phyloP scores from a whole-genome alignment of 2,888 invertebrate genomes.

The Eristalis intricaria region DNA sequence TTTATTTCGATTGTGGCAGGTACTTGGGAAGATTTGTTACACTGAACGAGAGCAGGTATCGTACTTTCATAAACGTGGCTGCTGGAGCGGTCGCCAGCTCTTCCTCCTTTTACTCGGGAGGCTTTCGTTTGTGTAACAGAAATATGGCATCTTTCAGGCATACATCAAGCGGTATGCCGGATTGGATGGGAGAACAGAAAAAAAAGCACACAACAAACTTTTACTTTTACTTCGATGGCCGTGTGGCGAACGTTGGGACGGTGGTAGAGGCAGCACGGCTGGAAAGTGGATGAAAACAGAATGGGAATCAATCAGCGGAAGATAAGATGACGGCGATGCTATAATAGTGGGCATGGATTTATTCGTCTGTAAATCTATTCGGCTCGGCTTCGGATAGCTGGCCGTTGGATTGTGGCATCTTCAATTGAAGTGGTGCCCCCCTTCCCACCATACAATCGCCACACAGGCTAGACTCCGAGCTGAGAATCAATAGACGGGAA shows the following conservation, averaged over 20 bases:
- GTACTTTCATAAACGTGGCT: slow-evolving; percentile 63
- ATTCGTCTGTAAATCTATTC: slow-evolving; percentile 61
- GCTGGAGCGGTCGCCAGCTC: slow-evolving; percentile 47
- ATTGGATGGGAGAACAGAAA: background rate
- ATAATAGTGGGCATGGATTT: slow-evolving; percentile 55
- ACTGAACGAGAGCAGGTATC: slow-evolving; percentile 35
- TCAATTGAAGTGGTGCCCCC: slow-evolving; percentile 33
- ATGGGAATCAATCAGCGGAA: slow-evolving; percentile 66
- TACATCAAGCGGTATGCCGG: slow-evolving; percentile 43
- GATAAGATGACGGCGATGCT: slow-evolving; percentile 62
- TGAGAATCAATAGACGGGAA: background rate
- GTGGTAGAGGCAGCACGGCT: slow-evolving; percentile 5
- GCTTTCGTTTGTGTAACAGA: slow-evolving; percentile 39
- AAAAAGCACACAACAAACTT: slow-evolving; percentile 39
- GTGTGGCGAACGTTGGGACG: background rate
- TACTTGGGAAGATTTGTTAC: slow-evolving; percentile 42
- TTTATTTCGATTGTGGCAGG: slow-evolving; percentile 57
- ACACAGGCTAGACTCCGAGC: background rate
- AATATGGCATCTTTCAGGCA: slow-evolving; percentile 64
- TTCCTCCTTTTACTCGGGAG: slow-evolving; percentile 51
- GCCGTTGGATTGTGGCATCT: slow-evolving; percentile 15
- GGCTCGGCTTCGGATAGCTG: slow-evolving; percentile 25
- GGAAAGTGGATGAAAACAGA: slow-evolving; percentile 63
- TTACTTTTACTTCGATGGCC: slow-evolving; percentile 57
- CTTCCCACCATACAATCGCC: background rate